These are phyloP conservation scores for Phortica okadai DNA, from an alignment of 2,888 invertebrate species.

Conservation along the genomic window DNA sequence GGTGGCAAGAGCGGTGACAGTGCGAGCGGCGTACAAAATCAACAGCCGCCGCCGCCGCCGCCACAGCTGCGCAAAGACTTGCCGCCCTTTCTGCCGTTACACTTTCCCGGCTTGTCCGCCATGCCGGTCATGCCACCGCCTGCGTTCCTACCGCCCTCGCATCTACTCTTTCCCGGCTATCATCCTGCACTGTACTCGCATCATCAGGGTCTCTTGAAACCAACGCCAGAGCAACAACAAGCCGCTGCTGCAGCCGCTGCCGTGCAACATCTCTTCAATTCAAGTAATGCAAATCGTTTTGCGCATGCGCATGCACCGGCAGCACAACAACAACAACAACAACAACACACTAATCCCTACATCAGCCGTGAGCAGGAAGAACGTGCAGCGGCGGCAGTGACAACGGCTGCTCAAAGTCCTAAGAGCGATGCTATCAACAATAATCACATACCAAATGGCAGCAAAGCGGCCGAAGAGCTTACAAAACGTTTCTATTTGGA, in stretches of 20 bases:
- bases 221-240: constrained; percentile 73
- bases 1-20: not conserved
- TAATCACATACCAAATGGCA: constrained; percentile 76
- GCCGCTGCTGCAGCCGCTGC: constrained; percentile 70
- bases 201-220: constrained; percentile 75
- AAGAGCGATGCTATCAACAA: constrained; percentile 73
- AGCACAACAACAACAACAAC: not conserved
- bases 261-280: constrained; percentile 71
- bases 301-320: constrained; percentile 43
- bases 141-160: constrained; percentile 80
- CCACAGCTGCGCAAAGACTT: constrained; percentile 79
- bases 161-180: constrained; percentile 80
- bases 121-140: constrained; percentile 82
- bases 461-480: constrained; percentile 81
- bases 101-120: constrained; percentile 80
- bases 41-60: constrained; percentile 47
- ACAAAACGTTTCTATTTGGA: constrained; percentile 86
- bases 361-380: constrained; percentile 12
- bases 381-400: constrained; percentile 29
- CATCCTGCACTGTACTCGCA: constrained; percentile 79
- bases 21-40: constrained; percentile 50
- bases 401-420: constrained; percentile 37
- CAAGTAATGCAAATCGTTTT: constrained; percentile 58
- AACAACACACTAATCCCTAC: not conserved
- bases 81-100: constrained; percentile 80